Conservation (phyloP, 2,113 vertebrate species). For the Potamarius usumacintae region DNA sequence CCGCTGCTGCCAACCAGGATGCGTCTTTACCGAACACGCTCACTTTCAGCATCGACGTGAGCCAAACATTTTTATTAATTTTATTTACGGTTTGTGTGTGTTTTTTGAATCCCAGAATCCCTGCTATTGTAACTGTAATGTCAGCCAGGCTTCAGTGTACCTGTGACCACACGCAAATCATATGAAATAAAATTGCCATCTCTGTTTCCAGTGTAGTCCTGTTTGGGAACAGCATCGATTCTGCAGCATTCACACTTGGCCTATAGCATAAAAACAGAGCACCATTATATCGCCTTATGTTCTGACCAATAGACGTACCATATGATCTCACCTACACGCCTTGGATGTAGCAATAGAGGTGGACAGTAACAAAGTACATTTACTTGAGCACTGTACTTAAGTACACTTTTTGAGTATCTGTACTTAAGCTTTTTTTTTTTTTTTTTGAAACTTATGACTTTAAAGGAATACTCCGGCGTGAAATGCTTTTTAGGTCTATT, state of each 20-base stretch:
- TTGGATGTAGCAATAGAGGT: no score
- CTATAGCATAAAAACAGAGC: background rate
- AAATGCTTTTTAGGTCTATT: no score
- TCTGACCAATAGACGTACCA: background rate
- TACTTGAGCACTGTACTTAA: no score
- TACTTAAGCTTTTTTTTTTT: no score
- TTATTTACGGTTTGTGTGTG: no score
- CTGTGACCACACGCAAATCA: background rate
- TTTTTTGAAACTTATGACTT: no score
- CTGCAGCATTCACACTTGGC: background rate
- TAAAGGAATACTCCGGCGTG: no score
- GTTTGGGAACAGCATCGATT: background rate
- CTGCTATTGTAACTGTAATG: background rate
- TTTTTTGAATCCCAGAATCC: background rate
- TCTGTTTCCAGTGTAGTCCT: background rate
- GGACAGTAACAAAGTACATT: no score
- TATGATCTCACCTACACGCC: background rate
- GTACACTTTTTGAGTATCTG: no score
- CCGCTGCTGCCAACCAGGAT: background rate
- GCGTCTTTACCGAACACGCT: conserved; percentile 38
- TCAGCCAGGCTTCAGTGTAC: background rate
- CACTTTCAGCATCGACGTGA: conserved; percentile 81
- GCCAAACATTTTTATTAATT: conserved; percentile 30
- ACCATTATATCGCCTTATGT: background rate
- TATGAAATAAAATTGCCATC: background rate